phyloP scores from a whole-genome alignment of 2,113 vertebrate genomes.

The Balaenoptera acutorostrata region DNA sequence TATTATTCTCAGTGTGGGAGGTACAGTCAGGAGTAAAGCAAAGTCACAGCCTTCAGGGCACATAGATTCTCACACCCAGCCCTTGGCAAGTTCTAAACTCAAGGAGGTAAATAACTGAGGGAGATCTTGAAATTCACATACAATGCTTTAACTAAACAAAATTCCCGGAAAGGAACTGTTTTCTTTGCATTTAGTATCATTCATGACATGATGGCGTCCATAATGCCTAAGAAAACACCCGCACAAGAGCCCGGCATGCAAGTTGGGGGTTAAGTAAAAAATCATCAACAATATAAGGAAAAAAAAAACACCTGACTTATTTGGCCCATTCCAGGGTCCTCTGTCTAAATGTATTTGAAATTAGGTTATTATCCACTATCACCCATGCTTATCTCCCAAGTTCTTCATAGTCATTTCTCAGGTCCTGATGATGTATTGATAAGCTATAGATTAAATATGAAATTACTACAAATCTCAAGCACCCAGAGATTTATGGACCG shows the following conservation, averaged over 20 bases:
- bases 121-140: background rate
- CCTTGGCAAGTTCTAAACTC: background rate
- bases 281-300: background rate
- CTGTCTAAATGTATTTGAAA: constrained; percentile 31
- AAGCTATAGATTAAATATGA: constrained; percentile 62
- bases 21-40: background rate
- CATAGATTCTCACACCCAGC: background rate
- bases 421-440: constrained; percentile 31
- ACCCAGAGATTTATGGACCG: constrained; percentile 52
- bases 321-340: background rate
- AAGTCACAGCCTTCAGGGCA: background rate
- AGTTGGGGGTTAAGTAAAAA: constrained; percentile 18
- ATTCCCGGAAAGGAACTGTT: background rate
- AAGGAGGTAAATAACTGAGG: background rate
- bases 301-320: background rate
- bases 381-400: background rate
- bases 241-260: background rate
- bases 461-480: constrained; percentile 49
- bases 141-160: background rate
- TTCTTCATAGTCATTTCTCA: constrained; percentile 45
- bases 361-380: constrained; percentile 28
- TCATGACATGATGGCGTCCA: background rate
- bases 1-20: background rate
- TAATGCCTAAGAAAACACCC: background rate
- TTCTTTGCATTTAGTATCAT: background rate